These are phyloP conservation scores for Ptilodon capucinus DNA, from an alignment of 2,888 invertebrate species.

Conservation along the genomic window DNA sequence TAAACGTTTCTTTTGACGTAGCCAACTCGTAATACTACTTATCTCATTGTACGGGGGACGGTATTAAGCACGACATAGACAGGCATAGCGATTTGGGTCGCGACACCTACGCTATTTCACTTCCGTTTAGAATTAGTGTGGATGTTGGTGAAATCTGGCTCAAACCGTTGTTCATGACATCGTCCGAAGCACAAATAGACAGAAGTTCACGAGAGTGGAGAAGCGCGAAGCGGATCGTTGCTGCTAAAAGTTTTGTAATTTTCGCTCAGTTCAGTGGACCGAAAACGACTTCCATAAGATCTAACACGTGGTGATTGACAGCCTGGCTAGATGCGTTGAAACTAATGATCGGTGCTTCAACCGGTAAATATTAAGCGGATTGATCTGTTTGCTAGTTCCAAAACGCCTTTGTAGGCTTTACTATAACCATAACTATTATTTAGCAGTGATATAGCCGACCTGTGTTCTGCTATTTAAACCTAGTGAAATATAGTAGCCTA, in stretches of 20 bases:
- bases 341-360: too few species aligned
- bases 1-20: constrained; percentile 47
- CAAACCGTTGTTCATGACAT: neutral
- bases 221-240: neutral
- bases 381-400: neutral
- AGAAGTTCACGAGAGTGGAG: neutral
- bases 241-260: neutral
- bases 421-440: too few species aligned
- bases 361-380: neutral
- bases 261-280: neutral
- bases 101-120: neutral
- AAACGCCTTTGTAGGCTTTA: too few species aligned
- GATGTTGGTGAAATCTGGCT: neutral
- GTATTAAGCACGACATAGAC: neutral
- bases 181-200: neutral
- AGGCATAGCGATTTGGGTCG: neutral
- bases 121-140: neutral
- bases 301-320: neutral
- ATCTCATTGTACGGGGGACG: constrained; percentile 9
- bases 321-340: too few species aligned
- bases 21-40: constrained; percentile 26
- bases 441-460: too few species aligned
- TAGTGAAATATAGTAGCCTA: too few species aligned
- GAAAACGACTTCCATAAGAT: neutral
- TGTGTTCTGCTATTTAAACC: too few species aligned